A percentile compares a stretch with the other conserved stretches of the same genome.
Evolutionary conservation across 1,140 invertebrate genomes (phyloP).

Genomic region (Drosophila punjabiensis): DNA sequence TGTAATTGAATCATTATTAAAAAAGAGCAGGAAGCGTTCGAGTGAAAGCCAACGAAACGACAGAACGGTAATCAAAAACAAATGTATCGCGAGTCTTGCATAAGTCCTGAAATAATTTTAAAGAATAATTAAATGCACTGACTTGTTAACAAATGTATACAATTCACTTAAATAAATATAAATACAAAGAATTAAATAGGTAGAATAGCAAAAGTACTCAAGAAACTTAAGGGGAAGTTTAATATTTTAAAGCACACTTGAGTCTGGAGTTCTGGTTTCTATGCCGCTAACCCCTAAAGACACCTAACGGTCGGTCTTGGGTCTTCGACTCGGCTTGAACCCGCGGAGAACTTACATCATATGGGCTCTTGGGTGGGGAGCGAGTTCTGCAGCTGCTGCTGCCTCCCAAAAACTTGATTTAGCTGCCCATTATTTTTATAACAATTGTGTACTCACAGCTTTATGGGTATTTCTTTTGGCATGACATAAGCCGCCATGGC

Average conservation of each 20-base stretch:
- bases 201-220: neutral
- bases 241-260: neutral
- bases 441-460: slow-evolving; percentile 49
- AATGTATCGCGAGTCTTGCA: slow-evolving; percentile 18
- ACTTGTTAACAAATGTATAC: neutral
- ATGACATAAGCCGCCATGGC: slow-evolving; percentile 68
- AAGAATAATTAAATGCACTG: neutral
- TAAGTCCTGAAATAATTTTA: slow-evolving; percentile 8
- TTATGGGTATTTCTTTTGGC: slow-evolving; percentile 53
- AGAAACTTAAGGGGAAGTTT: neutral
- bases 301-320: slow-evolving; percentile 37
- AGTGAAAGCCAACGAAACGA: slow-evolving; percentile 57
- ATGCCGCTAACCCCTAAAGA: slow-evolving; percentile 26
- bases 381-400: slow-evolving; percentile 35
- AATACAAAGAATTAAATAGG: neutral
- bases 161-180: neutral
- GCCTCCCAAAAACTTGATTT: slow-evolving; percentile 58
- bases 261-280: slow-evolving; percentile 5
- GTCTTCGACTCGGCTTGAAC: slow-evolving; percentile 45
- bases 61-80: slow-evolving; percentile 17
- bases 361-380: slow-evolving; percentile 11
- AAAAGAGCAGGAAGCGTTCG: slow-evolving; percentile 30
- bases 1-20: slow-evolving; percentile 72
- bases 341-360: slow-evolving; percentile 41
- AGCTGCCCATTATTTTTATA: slow-evolving; percentile 56